Percentiles rank a stretch among this genome's conserved stretches.
Evolutionary conservation across 2,888 invertebrate genomes (phyloP).

Genomic region (Drosophila siamana): DNA sequence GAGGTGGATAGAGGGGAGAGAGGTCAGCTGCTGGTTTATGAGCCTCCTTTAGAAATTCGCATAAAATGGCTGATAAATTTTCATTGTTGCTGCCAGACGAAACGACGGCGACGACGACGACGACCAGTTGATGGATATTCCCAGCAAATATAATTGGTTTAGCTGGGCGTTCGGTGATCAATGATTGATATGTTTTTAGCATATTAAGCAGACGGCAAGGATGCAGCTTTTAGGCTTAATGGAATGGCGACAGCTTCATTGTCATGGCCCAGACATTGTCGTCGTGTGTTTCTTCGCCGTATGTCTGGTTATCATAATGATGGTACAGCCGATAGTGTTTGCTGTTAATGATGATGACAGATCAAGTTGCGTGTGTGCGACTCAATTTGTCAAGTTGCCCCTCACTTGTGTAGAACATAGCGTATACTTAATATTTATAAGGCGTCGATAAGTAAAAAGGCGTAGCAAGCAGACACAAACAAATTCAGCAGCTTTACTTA

Average conservation of each 20-base stretch:
- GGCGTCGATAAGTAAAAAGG: slow-evolving; percentile 11
- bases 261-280: slow-evolving; percentile 26
- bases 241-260: slow-evolving; percentile 30
- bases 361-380: slow-evolving; percentile 18
- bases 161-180: slow-evolving; percentile 21
- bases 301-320: not conserved
- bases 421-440: slow-evolving; percentile 48
- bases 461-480: slow-evolving; percentile 2
- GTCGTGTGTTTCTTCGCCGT: not conserved
- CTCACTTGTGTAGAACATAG: slow-evolving; percentile 26
- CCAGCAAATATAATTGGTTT: slow-evolving; percentile 64
- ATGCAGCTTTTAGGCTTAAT: slow-evolving; percentile 24
- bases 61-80: slow-evolving; percentile 71
- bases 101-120: slow-evolving; percentile 15
- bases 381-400: not conserved
- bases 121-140: slow-evolving; percentile 54
- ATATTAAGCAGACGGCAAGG: slow-evolving; percentile 17
- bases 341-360: slow-evolving; percentile 11
- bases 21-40: not conserved
- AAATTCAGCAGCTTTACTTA: slow-evolving; percentile 21
- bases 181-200: slow-evolving; percentile 59
- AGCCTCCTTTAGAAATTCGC: slow-evolving; percentile 47
- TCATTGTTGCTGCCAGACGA: slow-evolving; percentile 63
- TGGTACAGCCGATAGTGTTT: slow-evolving; percentile 5
- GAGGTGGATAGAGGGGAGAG: not conserved